These are phyloP conservation scores for Austrolebias charrua DNA, from an alignment of 2,797 vertebrate species.

Conservation along the genomic window DNA sequence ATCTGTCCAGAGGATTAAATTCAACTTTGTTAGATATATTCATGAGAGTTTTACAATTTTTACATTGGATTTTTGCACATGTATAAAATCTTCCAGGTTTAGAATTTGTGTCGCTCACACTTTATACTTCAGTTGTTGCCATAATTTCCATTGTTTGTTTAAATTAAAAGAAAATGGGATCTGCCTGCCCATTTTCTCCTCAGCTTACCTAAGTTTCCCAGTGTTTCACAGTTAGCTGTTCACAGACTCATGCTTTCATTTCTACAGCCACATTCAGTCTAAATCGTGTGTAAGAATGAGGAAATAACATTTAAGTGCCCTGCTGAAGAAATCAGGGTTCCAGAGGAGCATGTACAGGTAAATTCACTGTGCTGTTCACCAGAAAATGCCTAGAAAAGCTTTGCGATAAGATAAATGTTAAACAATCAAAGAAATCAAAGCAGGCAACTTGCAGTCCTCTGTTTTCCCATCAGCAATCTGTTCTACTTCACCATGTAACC, in stretches of 20 bases:
- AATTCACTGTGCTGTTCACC: slow-evolving; percentile 38
- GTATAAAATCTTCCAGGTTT: no score
- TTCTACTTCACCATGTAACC: slow-evolving; percentile 32
- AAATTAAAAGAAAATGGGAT: not conserved
- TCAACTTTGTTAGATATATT: no score
- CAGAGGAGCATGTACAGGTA: slow-evolving; percentile 22
- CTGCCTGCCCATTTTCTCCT: not conserved
- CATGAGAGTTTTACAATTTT: no score
- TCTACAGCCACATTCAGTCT: slow-evolving; percentile 27
- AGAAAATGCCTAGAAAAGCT: slow-evolving; percentile 1
- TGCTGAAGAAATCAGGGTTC: slow-evolving; percentile 25
- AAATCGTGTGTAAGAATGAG: slow-evolving; percentile 3
- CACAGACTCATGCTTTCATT: slow-evolving; percentile 6
- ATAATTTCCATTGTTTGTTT: not conserved
- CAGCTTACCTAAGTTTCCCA: not conserved
- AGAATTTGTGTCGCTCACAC: no score
- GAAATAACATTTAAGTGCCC: slow-evolving; percentile 9
- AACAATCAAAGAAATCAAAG: slow-evolving; percentile 12
- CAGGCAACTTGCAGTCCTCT: slow-evolving; percentile 18
- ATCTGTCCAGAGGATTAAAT: no score
- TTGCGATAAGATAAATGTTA: slow-evolving; percentile 13
- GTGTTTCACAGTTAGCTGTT: not conserved
- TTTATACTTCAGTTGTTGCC: not conserved
- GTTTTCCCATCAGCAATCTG: slow-evolving; percentile 62
- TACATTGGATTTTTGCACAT: no score